phyloP scores from a whole-genome alignment of 2,888 invertebrate species.

The Tipula confusa region DNA sequence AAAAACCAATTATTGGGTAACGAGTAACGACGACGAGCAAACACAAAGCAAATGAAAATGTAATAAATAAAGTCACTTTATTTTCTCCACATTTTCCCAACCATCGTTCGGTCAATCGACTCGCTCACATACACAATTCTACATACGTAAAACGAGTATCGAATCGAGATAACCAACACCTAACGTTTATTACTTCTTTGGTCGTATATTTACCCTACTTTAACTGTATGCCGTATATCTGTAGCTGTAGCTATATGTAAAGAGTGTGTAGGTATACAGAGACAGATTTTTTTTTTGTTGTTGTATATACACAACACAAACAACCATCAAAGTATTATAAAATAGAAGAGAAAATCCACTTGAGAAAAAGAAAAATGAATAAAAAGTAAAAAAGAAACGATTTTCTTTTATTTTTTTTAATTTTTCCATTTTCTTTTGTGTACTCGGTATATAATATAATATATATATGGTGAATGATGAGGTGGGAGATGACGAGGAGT shows the following conservation, averaged over 20 bases:
- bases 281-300: not conserved
- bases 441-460: not conserved
- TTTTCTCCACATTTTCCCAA: not conserved
- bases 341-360: slow-evolving; percentile 25
- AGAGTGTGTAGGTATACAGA: not conserved
- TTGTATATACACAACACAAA: not conserved
- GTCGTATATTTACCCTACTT: not conserved
- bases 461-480: not conserved
- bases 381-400: not conserved
- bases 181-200: not conserved
- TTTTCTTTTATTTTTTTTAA: not conserved
- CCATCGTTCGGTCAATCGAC: not conserved
- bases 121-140: not conserved
- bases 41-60: not conserved
- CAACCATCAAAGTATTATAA: slow-evolving; percentile 12
- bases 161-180: not conserved
- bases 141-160: not conserved
- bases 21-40: not conserved
- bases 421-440: not conserved
- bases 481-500: slow-evolving; percentile 3
- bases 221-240: not conserved
- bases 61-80: slow-evolving; percentile 20
- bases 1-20: slow-evolving; percentile 7
- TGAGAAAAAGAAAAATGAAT: not conserved
- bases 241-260: no score